Percentiles rank a stretch among this genome's conserved stretches.
Evolutionary conservation across 2,113 vertebrate species (phyloP).

Genomic region (Xiphophorus hellerii): DNA sequence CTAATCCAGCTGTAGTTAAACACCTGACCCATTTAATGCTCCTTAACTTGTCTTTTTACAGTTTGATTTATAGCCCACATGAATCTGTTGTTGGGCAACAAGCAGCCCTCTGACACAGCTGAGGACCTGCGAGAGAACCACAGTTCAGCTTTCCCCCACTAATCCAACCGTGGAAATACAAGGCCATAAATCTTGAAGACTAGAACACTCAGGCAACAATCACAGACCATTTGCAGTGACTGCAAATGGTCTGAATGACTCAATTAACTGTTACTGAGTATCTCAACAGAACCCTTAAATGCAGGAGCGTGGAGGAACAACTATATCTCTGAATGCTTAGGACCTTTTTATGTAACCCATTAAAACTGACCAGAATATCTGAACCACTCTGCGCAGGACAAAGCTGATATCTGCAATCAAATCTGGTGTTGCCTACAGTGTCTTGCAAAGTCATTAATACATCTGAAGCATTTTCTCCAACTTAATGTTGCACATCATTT

Average conservation of each 20-base stretch:
- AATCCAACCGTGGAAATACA: conserved; percentile 75
- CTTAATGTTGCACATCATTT: too few relatives aligned
- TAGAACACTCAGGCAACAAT: conserved; percentile 66
- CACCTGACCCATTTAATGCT: conserved; percentile 68
- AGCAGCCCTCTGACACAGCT: conserved; percentile 33
- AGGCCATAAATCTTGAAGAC: conserved; percentile 70
- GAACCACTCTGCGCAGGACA: too few relatives aligned
- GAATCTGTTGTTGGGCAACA: conserved; percentile 54
- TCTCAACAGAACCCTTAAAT: not conserved
- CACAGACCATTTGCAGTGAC: too few relatives aligned
- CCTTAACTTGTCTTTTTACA: conserved; percentile 59
- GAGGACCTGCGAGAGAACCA: conserved; percentile 42
- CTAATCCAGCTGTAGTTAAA: conserved; percentile 69
- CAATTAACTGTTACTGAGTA: conserved; percentile 5
- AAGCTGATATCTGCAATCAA: not conserved
- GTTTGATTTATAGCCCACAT: conserved; percentile 67
- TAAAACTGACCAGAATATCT: not conserved
- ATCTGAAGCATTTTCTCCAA: too few relatives aligned
- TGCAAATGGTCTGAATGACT: conserved; percentile 74
- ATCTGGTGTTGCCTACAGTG: too few relatives aligned
- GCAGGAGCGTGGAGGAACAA: not conserved
- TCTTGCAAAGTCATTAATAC: too few relatives aligned
- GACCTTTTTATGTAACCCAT: not conserved
- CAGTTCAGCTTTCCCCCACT: conserved; percentile 48
- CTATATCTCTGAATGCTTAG: not conserved